Percentiles rank a stretch among this genome's conserved stretches.
Evolutionary conservation across 2,113 vertebrate genomes (phyloP).

Genomic region (Hemicordylus capensis): DNA sequence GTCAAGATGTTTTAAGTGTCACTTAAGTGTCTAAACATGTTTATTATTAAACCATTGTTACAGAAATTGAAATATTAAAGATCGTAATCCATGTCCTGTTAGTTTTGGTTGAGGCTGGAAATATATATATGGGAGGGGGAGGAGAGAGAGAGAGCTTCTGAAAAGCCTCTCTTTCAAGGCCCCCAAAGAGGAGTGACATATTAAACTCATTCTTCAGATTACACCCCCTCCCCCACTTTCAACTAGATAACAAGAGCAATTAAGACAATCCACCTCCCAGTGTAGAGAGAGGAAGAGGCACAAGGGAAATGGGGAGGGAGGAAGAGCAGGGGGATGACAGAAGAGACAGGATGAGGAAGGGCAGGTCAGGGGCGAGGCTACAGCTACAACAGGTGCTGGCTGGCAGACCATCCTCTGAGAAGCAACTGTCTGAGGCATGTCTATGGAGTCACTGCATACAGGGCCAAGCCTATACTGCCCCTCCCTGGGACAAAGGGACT

Average conservation of each 20-base stretch:
- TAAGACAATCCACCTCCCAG: background rate
- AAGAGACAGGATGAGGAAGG: slow-evolving; percentile 19
- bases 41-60: background rate
- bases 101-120: background rate
- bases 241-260: background rate
- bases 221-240: too few relatives aligned
- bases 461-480: slow-evolving; percentile 22
- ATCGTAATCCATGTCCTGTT: background rate
- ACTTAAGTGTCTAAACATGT: slow-evolving; percentile 14
- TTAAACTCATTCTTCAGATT: background rate
- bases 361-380: slow-evolving; percentile 7
- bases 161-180: background rate
- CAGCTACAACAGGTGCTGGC: slow-evolving; percentile 65
- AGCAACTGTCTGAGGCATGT: slow-evolving; percentile 37
- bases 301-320: background rate
- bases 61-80: background rate
- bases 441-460: slow-evolving; percentile 5
- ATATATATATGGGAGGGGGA: background rate
- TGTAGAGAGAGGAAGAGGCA: background rate
- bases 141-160: too few relatives aligned
- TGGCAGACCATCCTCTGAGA: background rate
- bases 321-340: background rate
- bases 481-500: slow-evolving; percentile 56
- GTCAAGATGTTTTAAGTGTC: background rate
- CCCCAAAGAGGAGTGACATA: background rate